A percentile compares a stretch with the other conserved stretches of the same genome.
Evolutionary conservation across 2,888 invertebrate species (phyloP).

Genomic region (Amorpha juglandis): DNA sequence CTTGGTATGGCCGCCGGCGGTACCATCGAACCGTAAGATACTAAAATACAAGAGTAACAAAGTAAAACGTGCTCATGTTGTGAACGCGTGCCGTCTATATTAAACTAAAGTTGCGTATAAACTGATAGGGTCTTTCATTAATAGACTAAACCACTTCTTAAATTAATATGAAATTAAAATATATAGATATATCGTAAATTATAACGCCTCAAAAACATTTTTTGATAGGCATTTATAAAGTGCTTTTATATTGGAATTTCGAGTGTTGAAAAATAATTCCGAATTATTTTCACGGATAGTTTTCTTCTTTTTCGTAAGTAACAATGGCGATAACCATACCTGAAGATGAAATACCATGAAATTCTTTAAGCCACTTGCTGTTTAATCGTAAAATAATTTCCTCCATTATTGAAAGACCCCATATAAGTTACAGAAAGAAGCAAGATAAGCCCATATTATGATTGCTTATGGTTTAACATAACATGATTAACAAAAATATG

Average conservation of each 20-base stretch:
- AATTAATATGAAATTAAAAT: too few relatives aligned
- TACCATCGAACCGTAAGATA: conserved; percentile 59
- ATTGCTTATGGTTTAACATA: background rate
- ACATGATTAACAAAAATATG: background rate
- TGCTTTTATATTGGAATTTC: too few relatives aligned
- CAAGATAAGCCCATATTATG: background rate
- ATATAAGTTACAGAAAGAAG: background rate
- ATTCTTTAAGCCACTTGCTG: too few relatives aligned
- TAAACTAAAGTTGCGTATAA: background rate
- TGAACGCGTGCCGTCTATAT: conserved; percentile 8
- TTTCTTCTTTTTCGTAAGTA: too few relatives aligned
- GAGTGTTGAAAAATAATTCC: too few relatives aligned
- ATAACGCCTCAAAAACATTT: too few relatives aligned
- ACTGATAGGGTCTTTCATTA: background rate
- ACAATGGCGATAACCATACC: too few relatives aligned
- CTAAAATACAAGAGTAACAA: conserved; percentile 50
- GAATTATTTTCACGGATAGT: too few relatives aligned
- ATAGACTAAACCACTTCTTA: background rate
- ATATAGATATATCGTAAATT: too few relatives aligned
- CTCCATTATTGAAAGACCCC: background rate
- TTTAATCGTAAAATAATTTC: too few relatives aligned
- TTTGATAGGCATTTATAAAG: too few relatives aligned
- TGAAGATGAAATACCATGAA: too few relatives aligned
- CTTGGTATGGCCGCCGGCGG: conserved; percentile 61
- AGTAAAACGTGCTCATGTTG: conserved; percentile 23